Evolutionary conservation across 2,888 invertebrate genomes (phyloP).

Genomic region (Lymantria monacha): DNA sequence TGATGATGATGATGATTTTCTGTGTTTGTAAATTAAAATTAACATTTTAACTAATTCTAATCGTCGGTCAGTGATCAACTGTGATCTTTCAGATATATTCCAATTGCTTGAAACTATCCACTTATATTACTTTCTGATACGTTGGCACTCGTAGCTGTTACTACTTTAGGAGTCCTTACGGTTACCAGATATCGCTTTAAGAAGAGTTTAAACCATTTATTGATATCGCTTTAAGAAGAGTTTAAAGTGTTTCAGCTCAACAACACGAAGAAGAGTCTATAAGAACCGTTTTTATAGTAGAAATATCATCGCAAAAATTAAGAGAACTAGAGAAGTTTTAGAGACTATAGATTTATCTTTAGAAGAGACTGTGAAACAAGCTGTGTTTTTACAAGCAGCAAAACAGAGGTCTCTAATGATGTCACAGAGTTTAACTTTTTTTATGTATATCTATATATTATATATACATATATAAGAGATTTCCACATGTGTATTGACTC

Average conservation of each 20-base stretch:
- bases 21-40: too few relatives aligned
- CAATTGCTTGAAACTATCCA: slow-evolving; percentile 27
- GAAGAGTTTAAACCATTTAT: too few relatives aligned
- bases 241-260: slow-evolving; percentile 9
- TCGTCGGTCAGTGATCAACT: too few relatives aligned
- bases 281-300: neutral
- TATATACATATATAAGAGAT: too few relatives aligned
- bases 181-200: slow-evolving; percentile 29
- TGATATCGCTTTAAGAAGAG: too few relatives aligned
- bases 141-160: slow-evolving; percentile 28
- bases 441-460: too few relatives aligned
- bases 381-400: neutral
- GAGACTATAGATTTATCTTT: neutral
- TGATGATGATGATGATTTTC: too few relatives aligned
- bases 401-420: neutral
- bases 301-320: neutral
- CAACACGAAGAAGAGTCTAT: neutral
- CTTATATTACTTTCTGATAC: slow-evolving; percentile 27
- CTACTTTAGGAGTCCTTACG: slow-evolving; percentile 28
- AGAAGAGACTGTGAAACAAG: neutral
- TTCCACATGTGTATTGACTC: too few relatives aligned
- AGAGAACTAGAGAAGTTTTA: neutral
- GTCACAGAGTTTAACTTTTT: neutral
- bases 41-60: too few relatives aligned
- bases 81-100: too few relatives aligned